A percentile compares a stretch with the other conserved stretches of the same genome.
phyloP scores from a whole-genome alignment of 2,888 invertebrate species.

The Zhuqinia jingwanae region DNA sequence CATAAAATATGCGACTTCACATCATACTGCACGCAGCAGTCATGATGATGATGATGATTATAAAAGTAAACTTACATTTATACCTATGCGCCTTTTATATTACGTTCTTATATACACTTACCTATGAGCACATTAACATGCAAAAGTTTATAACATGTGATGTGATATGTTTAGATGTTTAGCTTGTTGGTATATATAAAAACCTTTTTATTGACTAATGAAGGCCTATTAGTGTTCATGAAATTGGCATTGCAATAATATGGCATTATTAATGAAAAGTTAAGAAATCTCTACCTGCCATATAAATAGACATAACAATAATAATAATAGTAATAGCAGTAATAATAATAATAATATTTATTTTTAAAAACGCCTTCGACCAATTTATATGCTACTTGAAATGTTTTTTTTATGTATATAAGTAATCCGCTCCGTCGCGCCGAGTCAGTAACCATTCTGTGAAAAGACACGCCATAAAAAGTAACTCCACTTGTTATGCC shows the following conservation, averaged over 20 bases:
- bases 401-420: too few relatives aligned
- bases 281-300: neutral
- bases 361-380: neutral
- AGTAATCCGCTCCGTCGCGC: slow-evolving; percentile 42
- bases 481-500: neutral
- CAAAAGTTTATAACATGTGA: too few relatives aligned
- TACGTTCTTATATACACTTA: too few relatives aligned
- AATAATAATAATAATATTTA: slow-evolving; percentile 17
- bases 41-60: neutral
- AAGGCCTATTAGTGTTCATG: slow-evolving; percentile 5
- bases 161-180: too few relatives aligned
- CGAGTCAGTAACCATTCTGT: slow-evolving; percentile 52
- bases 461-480: neutral
- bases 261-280: neutral
- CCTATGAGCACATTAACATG: too few relatives aligned
- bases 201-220: slow-evolving; percentile 37
- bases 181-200: too few relatives aligned
- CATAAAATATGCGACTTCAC: neutral
- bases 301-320: slow-evolving; percentile 3
- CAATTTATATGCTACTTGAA: too few relatives aligned
- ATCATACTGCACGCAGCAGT: neutral
- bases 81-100: too few relatives aligned
- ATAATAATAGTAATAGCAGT: slow-evolving; percentile 26
- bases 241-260: neutral
- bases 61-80: neutral